Conservation (phyloP, 1,140 invertebrate species). For the Triops cancriformis region DNA sequence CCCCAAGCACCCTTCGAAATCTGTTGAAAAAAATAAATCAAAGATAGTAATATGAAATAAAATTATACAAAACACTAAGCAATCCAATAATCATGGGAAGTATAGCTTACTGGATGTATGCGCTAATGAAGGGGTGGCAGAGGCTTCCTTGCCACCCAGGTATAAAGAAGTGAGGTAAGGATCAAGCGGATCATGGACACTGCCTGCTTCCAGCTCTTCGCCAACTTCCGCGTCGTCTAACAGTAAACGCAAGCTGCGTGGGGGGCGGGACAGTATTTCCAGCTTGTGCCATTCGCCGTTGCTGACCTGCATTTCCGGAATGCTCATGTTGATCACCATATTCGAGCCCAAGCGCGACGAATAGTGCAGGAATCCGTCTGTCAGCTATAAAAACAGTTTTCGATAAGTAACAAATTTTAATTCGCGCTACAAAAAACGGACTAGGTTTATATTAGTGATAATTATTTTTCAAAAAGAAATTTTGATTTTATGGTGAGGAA, state of each 20-base stretch:
- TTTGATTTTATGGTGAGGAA: too few species aligned
- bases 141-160: constrained; percentile 58
- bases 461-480: too few species aligned
- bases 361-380: constrained; percentile 60
- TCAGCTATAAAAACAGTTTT: constrained; percentile 39
- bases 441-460: too few species aligned
- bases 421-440: too few species aligned
- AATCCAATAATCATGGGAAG: neutral
- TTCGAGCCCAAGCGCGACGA: constrained; percentile 60
- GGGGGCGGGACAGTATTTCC: constrained; percentile 53
- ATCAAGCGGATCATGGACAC: constrained; percentile 83
- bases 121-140: constrained; percentile 46
- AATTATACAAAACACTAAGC: neutral
- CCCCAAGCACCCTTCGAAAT: constrained; percentile 79
- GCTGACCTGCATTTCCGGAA: constrained; percentile 42
- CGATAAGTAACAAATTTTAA: neutral
- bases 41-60: neutral
- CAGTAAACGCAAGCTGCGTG: constrained; percentile 56
- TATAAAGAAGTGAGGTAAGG: constrained; percentile 71
- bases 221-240: constrained; percentile 61
- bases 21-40: constrained; percentile 37
- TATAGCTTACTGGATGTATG: constrained; percentile 23
- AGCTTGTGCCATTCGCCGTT: constrained; percentile 83
- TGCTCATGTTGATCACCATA: constrained; percentile 66
- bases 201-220: constrained; percentile 70